phyloP scores from a whole-genome alignment of 2,113 vertebrate genomes.

The Pygoscelis adeliae region DNA sequence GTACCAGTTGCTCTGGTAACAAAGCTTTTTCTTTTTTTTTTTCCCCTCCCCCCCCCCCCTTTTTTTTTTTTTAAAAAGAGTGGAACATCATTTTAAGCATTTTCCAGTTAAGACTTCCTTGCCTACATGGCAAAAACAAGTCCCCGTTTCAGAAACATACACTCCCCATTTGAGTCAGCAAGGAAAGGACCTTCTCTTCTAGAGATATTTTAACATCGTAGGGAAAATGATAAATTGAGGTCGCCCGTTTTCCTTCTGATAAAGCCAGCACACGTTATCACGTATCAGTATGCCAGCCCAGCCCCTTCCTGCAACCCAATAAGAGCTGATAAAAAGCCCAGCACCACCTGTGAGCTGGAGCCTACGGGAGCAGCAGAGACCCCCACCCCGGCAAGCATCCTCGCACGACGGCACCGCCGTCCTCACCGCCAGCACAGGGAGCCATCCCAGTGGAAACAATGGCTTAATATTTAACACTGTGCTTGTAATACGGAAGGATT shows the following conservation, averaged over 20 bases:
- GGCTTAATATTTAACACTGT: neutral
- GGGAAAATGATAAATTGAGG: neutral
- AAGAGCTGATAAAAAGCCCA: neutral
- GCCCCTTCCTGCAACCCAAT: neutral
- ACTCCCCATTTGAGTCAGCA: neutral
- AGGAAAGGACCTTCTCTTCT: neutral
- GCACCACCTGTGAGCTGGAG: accelerated
- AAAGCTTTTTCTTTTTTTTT: constrained; percentile 11
- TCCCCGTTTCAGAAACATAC: neutral
- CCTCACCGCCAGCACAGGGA: accelerated
- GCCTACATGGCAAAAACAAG: neutral
- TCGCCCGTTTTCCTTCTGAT: neutral
- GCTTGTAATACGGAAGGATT: neutral
- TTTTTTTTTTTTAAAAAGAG: neutral
- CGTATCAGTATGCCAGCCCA: neutral
- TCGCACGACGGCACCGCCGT: accelerated
- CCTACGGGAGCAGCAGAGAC: neutral
- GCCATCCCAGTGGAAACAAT: neutral
- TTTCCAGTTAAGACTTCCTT: neutral
- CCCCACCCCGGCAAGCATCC: neutral
- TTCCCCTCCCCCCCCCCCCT: too few species aligned
- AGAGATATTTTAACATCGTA: neutral
- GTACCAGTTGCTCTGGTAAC: constrained; percentile 70
- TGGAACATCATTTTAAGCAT: constrained; percentile 24
- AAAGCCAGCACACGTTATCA: neutral